Evolutionary conservation across 2,113 vertebrate genomes (phyloP).

Genomic region (Anhinga anhinga): DNA sequence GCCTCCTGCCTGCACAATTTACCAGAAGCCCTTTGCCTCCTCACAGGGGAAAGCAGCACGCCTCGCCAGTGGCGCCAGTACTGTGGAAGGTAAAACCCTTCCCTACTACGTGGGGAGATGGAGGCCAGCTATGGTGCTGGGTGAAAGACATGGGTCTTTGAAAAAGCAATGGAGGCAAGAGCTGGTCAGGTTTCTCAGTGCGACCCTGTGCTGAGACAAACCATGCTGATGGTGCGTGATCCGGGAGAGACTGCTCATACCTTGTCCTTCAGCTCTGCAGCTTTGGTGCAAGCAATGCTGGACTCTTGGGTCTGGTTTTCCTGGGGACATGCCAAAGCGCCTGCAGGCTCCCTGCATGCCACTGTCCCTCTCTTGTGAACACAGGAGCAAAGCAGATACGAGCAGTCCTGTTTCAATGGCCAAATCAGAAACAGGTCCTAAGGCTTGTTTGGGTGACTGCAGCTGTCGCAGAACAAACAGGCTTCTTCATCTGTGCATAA

Average conservation of each 20-base stretch:
- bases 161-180: not conserved
- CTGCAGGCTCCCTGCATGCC: fast-evolving
- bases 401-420: not conserved
- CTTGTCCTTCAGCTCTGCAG: not conserved
- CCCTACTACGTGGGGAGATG: not conserved
- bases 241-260: not conserved
- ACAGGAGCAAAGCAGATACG: not conserved
- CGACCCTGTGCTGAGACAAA: not conserved
- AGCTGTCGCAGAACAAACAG: not conserved
- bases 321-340: fast-evolving
- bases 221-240: fast-evolving
- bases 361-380: not conserved
- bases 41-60: fast-evolving
- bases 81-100: not conserved
- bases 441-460: fast-evolving
- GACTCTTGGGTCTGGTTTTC: not conserved
- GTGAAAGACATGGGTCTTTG: not conserved
- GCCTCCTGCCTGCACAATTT: not conserved
- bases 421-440: not conserved
- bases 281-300: not conserved
- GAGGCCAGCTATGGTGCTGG: not conserved
- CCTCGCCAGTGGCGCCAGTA: fast-evolving
- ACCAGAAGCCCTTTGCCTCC: not conserved
- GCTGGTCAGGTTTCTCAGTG: not conserved
- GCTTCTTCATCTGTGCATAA: not conserved